Percentiles rank a stretch among this genome's conserved stretches.
Conservation (phyloP, 2,888 invertebrate species). For the Physocephala rufipes region DNA sequence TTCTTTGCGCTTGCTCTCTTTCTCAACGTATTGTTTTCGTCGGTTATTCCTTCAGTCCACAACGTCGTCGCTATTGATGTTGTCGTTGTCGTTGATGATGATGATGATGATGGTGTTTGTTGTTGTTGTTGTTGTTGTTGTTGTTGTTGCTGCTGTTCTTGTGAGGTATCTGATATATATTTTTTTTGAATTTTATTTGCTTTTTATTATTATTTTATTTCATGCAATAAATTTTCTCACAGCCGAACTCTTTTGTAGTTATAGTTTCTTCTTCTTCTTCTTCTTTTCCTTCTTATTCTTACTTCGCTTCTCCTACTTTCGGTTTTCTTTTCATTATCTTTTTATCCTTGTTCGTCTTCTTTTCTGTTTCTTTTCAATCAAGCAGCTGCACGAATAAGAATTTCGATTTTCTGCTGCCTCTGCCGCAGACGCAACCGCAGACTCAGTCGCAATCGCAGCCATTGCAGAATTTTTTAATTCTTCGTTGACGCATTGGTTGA, state of each 20-base stretch:
- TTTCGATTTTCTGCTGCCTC: conserved; percentile 6
- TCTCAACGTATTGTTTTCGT: conserved; percentile 2
- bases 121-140: neutral
- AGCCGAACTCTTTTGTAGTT: conserved; percentile 37
- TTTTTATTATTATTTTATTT: conserved; percentile 20
- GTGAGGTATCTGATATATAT: conserved; percentile 4
- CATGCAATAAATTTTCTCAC: conserved; percentile 44
- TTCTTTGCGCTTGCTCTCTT: conserved; percentile 2
- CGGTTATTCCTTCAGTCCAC: too few species aligned
- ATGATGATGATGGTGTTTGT: conserved; percentile 23
- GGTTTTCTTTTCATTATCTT: neutral
- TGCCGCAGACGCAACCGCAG: neutral
- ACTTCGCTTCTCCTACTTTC: neutral
- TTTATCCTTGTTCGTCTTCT: conserved; percentile 6
- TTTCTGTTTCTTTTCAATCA: neutral
- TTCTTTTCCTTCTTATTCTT: neutral
- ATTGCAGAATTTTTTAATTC: conserved; percentile 23
- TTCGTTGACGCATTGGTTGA: conserved; percentile 27
- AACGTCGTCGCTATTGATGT: conserved; percentile 14
- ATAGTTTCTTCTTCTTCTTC: conserved; percentile 13
- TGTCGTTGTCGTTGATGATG: conserved; percentile 18
- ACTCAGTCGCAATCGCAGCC: conserved; percentile 29
- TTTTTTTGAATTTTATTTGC: neutral
- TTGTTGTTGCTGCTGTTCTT: conserved; percentile 24
- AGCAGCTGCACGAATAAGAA: conserved; percentile 21